These are phyloP conservation scores for Triops longicaudatus DNA, from an alignment of 1,140 invertebrate genomes.

Conservation along the genomic window DNA sequence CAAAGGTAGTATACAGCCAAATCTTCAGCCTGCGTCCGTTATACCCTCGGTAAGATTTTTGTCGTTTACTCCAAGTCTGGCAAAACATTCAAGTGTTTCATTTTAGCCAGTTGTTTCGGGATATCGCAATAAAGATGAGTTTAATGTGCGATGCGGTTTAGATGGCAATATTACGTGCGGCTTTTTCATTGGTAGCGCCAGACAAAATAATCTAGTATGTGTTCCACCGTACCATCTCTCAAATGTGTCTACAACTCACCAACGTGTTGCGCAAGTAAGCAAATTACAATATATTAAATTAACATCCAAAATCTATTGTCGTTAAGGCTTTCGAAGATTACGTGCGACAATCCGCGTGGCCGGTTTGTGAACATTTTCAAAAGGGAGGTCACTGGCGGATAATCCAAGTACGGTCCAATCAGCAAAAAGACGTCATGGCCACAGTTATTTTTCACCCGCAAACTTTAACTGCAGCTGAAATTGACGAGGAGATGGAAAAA, in stretches of 20 bases:
- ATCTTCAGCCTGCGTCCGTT: conserved; percentile 26
- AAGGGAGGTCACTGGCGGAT: conserved; percentile 46
- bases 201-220: conserved; percentile 35
- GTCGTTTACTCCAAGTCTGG: background rate
- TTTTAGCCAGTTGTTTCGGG: conserved; percentile 39
- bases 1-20: background rate
- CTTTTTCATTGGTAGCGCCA: conserved; percentile 38
- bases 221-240: conserved; percentile 37
- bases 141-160: conserved; percentile 39
- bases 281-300: background rate
- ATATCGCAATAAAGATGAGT: conserved; percentile 46
- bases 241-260: conserved; percentile 39
- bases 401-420: conserved; percentile 43
- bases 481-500: conserved; percentile 36
- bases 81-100: conserved; percentile 21
- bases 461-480: conserved; percentile 36
- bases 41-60: conserved; percentile 33
- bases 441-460: conserved; percentile 44
- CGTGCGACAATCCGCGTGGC: conserved; percentile 38
- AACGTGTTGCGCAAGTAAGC: conserved; percentile 37
- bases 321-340: conserved; percentile 43
- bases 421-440: conserved; percentile 40
- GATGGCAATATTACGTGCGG: conserved; percentile 43
- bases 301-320: background rate
- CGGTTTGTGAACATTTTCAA: conserved; percentile 41